Conservation (phyloP, 2,888 invertebrate species). For the Shargacucullia verbasci region DNA sequence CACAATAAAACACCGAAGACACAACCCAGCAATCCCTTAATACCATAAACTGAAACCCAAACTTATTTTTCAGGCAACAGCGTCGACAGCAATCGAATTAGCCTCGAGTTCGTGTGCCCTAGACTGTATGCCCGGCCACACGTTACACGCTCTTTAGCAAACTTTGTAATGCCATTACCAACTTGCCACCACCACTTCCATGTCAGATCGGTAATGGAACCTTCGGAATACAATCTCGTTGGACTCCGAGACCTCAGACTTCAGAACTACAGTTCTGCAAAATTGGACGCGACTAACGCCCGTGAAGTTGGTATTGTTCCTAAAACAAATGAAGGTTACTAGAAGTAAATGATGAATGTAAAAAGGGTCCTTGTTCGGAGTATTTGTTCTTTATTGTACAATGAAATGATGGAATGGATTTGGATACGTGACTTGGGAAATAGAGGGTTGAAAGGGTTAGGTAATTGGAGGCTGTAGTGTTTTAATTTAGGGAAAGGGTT, state of each 20-base stretch:
- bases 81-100: constrained; percentile 62
- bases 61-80: constrained; percentile 59
- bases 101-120: constrained; percentile 57
- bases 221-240: constrained; percentile 64
- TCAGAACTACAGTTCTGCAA: constrained; percentile 46
- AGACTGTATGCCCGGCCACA: constrained; percentile 68
- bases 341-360: neutral
- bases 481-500: constrained; percentile 13
- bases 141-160: constrained; percentile 75
- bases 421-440: constrained; percentile 18
- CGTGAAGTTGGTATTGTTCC: constrained; percentile 37
- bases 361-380: constrained; percentile 24
- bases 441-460: neutral
- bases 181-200: constrained; percentile 61
- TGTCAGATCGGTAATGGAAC: constrained; percentile 61
- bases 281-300: constrained; percentile 53
- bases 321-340: neutral
- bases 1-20: constrained; percentile 24
- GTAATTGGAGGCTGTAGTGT: constrained; percentile 7
- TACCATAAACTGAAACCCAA: constrained; percentile 45
- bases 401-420: constrained; percentile 28
- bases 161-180: constrained; percentile 74
- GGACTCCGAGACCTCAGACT: constrained; percentile 46
- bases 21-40: constrained; percentile 13
- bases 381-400: constrained; percentile 18